Evolutionary conservation across 2,797 vertebrate genomes (phyloP).

Genomic region (Spinibarbus caldwelli): DNA sequence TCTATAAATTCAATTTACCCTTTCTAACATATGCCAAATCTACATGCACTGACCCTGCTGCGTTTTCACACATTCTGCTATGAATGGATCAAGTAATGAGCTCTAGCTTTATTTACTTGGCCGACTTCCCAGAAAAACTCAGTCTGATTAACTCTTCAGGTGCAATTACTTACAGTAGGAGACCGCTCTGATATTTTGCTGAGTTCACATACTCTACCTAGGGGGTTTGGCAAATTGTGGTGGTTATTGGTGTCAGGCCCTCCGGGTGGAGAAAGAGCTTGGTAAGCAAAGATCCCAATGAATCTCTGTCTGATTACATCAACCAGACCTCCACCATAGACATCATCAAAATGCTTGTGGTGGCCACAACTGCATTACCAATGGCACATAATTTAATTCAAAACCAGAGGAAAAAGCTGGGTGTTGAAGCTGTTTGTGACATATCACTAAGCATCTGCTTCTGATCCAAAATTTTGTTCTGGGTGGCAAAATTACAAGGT

Average conservation of each 20-base stretch:
- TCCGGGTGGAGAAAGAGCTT: slow-evolving; percentile 45
- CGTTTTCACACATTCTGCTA: not conserved
- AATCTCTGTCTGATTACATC: slow-evolving; percentile 56
- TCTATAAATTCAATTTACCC: not conserved
- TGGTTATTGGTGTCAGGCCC: slow-evolving; percentile 35
- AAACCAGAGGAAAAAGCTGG: not conserved
- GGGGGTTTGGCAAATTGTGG: slow-evolving; percentile 28
- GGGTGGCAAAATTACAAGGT: not conserved
- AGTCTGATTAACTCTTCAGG: slow-evolving; percentile 15
- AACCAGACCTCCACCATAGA: slow-evolving; percentile 61
- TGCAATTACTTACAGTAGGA: slow-evolving; percentile 10
- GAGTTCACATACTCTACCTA: slow-evolving; percentile 18
- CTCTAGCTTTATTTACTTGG: slow-evolving; percentile 20
- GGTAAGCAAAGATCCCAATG: slow-evolving; percentile 42
- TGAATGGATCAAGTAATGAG: slow-evolving; percentile 14
- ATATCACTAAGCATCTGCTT: slow-evolving; percentile 11
- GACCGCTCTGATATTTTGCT: slow-evolving; percentile 8
- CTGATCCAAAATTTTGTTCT: not conserved
- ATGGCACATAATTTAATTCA: slow-evolving; percentile 53
- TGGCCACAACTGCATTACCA: slow-evolving; percentile 65
- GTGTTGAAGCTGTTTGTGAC: slow-evolving; percentile 3
- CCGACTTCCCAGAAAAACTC: slow-evolving; percentile 1
- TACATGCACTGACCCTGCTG: not conserved
- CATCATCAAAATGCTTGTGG: slow-evolving; percentile 60
- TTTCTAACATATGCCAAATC: not conserved